phyloP scores from a whole-genome alignment of 2,888 invertebrate species.

The Alentia gelatinosa region DNA sequence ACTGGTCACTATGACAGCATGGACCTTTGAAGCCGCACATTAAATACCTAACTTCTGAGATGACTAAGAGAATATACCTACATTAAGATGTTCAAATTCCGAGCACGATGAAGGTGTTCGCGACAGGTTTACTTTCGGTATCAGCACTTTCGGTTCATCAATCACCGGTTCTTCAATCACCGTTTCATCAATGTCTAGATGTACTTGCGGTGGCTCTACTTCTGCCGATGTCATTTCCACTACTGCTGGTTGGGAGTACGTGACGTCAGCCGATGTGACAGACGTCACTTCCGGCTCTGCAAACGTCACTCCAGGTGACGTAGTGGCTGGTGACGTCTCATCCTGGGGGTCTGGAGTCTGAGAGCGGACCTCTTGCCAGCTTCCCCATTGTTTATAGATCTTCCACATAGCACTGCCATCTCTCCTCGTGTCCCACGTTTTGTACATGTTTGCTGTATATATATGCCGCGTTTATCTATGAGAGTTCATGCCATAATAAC shows the following conservation, averaged over 20 bases:
- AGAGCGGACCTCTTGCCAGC: slow-evolving; percentile 18
- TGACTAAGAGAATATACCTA: not conserved
- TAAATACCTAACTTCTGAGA: too few relatives aligned
- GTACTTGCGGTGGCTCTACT: too few relatives aligned
- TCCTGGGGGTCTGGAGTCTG: not conserved
- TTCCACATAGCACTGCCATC: not conserved
- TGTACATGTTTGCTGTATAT: not conserved
- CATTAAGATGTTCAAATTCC: not conserved
- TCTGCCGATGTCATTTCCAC: not conserved
- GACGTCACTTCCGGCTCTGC: slow-evolving; percentile 23
- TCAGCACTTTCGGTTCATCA: not conserved
- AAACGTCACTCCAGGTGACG: slow-evolving; percentile 20
- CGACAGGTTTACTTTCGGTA: not conserved
- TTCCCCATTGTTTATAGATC: slow-evolving; percentile 4
- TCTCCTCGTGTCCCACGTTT: not conserved
- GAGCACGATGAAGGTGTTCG: not conserved
- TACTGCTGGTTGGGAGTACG: not conserved
- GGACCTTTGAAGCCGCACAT: too few relatives aligned
- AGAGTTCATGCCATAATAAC: too few relatives aligned
- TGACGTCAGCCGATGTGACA: not conserved
- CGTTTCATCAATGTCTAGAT: too few relatives aligned
- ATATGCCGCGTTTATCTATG: too few relatives aligned
- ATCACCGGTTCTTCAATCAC: not conserved
- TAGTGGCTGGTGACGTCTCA: not conserved
- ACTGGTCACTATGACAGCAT: too few relatives aligned